A percentile compares a stretch with the other conserved stretches of the same genome.
These are phyloP conservation scores for Albula goreensis DNA, from an alignment of 2,113 vertebrate species.

Conservation along the genomic window DNA sequence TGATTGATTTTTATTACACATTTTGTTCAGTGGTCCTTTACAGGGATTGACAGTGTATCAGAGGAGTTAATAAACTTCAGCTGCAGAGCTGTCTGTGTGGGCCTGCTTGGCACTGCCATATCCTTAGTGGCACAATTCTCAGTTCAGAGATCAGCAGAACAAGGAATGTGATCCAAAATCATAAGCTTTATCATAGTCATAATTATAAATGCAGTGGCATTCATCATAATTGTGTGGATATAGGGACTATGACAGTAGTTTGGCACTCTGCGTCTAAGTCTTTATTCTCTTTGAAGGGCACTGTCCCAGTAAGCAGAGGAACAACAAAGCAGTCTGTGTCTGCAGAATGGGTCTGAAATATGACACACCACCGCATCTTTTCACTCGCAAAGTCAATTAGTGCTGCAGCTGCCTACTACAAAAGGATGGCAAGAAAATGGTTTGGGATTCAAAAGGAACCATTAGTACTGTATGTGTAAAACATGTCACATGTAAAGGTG, in stretches of 20 bases:
- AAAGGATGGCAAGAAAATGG: background rate
- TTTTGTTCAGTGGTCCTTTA: too few species aligned
- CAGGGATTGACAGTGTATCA: too few species aligned
- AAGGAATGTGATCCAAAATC: background rate
- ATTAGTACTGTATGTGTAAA: too few species aligned
- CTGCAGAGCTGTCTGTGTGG: background rate
- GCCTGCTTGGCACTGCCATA: background rate
- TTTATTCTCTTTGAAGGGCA: slow-evolving; percentile 34
- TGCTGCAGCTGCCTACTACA: background rate
- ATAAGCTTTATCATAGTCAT: background rate
- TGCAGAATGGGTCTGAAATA: slow-evolving; percentile 1
- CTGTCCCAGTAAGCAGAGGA: slow-evolving; percentile 15
- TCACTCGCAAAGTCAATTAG: background rate
- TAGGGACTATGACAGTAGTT: background rate
- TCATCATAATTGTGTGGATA: background rate
- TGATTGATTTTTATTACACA: too few species aligned
- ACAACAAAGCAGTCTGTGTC: slow-evolving; percentile 44
- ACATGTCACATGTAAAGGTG: too few species aligned
- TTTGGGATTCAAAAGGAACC: background rate
- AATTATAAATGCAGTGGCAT: background rate
- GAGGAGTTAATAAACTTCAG: background rate
- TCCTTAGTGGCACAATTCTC: background rate
- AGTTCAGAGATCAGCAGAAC: background rate
- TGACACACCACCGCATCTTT: background rate
- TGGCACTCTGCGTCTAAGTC: background rate